These are phyloP conservation scores for Megalurothrips usitatus DNA, from an alignment of 2,888 invertebrate genomes.

Conservation along the genomic window DNA sequence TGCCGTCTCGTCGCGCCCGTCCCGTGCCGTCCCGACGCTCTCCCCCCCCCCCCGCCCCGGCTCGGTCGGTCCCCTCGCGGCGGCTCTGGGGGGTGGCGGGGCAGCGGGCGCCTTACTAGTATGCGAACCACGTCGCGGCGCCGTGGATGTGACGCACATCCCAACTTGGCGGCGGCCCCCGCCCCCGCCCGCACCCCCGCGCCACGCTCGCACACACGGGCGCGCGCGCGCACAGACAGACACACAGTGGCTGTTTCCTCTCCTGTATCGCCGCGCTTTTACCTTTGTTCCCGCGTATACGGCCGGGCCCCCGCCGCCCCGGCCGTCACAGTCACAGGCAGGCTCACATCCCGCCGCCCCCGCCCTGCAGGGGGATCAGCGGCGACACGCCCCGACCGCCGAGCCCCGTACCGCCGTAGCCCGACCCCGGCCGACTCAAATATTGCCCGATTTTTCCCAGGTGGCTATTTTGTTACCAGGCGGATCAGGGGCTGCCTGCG, in stretches of 20 bases:
- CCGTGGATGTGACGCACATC: slow-evolving; percentile 34
- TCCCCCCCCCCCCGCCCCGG: too few species aligned
- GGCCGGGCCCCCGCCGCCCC: slow-evolving; percentile 33
- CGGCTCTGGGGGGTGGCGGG: not conserved
- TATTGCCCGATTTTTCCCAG: slow-evolving; percentile 14
- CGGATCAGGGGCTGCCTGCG: not conserved
- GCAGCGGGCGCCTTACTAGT: slow-evolving; percentile 2
- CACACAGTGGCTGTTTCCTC: slow-evolving; percentile 28
- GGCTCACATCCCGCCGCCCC: not conserved
- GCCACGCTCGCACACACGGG: slow-evolving; percentile 35
- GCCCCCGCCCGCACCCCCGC: slow-evolving; percentile 36
- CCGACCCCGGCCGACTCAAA: not conserved
- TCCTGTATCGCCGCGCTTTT: slow-evolving; percentile 35
- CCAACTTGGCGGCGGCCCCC: slow-evolving; percentile 33
- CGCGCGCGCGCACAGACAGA: slow-evolving; percentile 33
- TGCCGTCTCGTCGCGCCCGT: too few species aligned
- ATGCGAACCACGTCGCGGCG: not conserved
- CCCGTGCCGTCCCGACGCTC: too few species aligned
- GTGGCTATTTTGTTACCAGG: slow-evolving; percentile 9
- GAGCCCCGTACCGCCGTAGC: not conserved
- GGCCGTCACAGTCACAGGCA: not conserved
- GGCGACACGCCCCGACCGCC: too few species aligned
- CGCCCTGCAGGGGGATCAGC: too few species aligned
- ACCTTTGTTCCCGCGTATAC: slow-evolving; percentile 36
- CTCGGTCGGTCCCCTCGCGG: not conserved